Conservation (phyloP, 2,113 vertebrate genomes). For the Scomber japonicus region DNA sequence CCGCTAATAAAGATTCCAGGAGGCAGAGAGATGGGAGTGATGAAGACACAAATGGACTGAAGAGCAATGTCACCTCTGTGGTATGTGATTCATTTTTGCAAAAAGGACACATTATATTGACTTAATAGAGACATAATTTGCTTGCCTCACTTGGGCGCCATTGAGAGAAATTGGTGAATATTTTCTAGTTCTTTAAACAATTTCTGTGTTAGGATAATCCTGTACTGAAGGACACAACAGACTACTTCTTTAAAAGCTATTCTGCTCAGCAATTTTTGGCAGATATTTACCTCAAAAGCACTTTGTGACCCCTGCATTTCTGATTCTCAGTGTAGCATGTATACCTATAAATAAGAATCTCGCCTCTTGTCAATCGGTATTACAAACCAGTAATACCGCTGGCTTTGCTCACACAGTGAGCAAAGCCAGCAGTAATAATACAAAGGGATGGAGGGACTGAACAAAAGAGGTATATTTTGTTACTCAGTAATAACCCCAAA, state of each 20-base stretch:
- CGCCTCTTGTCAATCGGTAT: too few relatives aligned
- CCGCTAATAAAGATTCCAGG: constrained; percentile 27
- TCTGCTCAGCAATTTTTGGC: neutral
- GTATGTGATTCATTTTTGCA: neutral
- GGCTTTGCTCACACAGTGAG: too few relatives aligned
- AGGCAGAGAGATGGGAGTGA: constrained; percentile 30
- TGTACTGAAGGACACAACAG: neutral
- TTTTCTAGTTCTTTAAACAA: constrained; percentile 1
- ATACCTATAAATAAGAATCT: too few relatives aligned
- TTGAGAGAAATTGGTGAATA: neutral
- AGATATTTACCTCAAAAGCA: neutral
- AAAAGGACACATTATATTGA: constrained; percentile 21
- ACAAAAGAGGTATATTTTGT: too few relatives aligned
- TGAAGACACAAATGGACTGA: constrained; percentile 22
- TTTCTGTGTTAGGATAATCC: neutral
- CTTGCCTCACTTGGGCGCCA: neutral
- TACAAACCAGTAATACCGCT: too few relatives aligned
- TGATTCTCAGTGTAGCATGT: too few relatives aligned
- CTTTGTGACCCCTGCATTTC: too few relatives aligned
- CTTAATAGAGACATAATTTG: neutral
- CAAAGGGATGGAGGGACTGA: too few relatives aligned
- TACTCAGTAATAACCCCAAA: too few relatives aligned
- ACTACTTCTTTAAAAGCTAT: too few relatives aligned
- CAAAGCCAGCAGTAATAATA: too few relatives aligned
- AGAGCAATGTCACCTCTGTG: constrained; percentile 29